Evolutionary conservation across 2,888 invertebrate species (phyloP).

Genomic region (Baronia brevicornis): DNA sequence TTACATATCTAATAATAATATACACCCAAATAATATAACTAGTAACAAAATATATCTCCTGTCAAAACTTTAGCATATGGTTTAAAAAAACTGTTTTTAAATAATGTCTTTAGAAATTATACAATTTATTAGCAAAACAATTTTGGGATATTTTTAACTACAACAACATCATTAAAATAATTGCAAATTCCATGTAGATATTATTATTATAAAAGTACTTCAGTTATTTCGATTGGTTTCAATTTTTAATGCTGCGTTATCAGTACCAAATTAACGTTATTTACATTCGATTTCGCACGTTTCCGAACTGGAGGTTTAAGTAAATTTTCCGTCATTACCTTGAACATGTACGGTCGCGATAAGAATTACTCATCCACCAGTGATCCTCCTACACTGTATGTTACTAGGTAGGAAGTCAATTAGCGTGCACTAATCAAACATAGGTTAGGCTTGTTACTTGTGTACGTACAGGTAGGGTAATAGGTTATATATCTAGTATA

Average conservation of each 20-base stretch:
- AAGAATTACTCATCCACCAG: conserved; percentile 44
- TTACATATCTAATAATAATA: too few relatives aligned
- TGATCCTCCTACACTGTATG: conserved; percentile 33
- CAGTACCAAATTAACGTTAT: conserved; percentile 5
- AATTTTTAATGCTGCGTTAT: neutral
- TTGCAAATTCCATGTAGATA: too few relatives aligned
- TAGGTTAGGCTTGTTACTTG: conserved; percentile 23
- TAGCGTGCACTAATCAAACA: conserved; percentile 36
- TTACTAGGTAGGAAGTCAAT: conserved; percentile 17
- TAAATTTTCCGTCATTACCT: conserved; percentile 52
- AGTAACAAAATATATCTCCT: too few relatives aligned
- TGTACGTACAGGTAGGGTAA: conserved; percentile 21
- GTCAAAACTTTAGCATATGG: too few relatives aligned
- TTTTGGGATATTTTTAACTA: too few relatives aligned
- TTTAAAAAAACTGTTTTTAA: too few relatives aligned
- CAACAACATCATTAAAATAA: too few relatives aligned
- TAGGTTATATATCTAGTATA: conserved; percentile 1
- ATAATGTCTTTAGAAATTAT: too few relatives aligned
- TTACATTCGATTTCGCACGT: conserved; percentile 16
- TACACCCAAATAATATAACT: too few relatives aligned
- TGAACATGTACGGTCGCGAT: conserved; percentile 38
- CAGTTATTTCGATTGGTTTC: too few relatives aligned
- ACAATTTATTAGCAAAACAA: too few relatives aligned
- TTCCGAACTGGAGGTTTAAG: conserved; percentile 21
- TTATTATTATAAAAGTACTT: too few relatives aligned